Percentiles rank a stretch among this genome's conserved stretches.
These are phyloP conservation scores for Protosalanx chinensis DNA, from an alignment of 2,797 vertebrate species.

Conservation along the genomic window DNA sequence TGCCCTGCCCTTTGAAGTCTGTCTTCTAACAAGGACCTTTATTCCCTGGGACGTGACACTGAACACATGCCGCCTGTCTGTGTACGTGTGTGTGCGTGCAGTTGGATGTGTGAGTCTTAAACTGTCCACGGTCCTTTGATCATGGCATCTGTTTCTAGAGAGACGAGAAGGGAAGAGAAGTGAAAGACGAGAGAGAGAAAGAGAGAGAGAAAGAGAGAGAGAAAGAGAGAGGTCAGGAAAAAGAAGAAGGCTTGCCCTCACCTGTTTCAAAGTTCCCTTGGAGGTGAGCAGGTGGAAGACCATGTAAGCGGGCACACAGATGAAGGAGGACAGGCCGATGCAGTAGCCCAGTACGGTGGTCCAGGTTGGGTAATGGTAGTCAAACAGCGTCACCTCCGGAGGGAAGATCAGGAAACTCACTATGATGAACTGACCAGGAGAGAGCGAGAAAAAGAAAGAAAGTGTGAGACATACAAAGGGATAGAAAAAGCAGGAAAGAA, in stretches of 20 bases:
- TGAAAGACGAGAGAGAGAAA: neutral
- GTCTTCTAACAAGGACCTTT: slow-evolving; percentile 28
- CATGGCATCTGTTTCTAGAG: slow-evolving; percentile 35
- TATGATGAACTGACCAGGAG: slow-evolving; percentile 84
- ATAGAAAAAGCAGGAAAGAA: neutral
- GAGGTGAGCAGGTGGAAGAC: slow-evolving; percentile 81
- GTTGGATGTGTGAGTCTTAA: neutral
- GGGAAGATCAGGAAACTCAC: slow-evolving; percentile 91
- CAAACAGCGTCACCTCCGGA: slow-evolving; percentile 84
- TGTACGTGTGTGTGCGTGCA: slow-evolving; percentile 1
- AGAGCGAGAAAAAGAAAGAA: neutral
- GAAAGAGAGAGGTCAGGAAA: neutral
- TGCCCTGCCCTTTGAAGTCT: slow-evolving; percentile 41
- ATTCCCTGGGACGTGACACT: slow-evolving; percentile 24
- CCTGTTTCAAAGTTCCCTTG: slow-evolving; percentile 93
- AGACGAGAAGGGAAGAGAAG: slow-evolving; percentile 23
- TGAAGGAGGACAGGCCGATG: slow-evolving; percentile 91
- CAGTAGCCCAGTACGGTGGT: slow-evolving; percentile 89
- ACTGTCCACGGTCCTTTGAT: slow-evolving; percentile 50
- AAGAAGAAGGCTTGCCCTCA: slow-evolving; percentile 41
- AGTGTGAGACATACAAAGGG: neutral
- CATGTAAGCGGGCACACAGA: slow-evolving; percentile 93
- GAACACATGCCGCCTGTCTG: slow-evolving; percentile 7
- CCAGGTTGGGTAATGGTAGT: slow-evolving; percentile 90
- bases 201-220: neutral